Conservation (phyloP, 2,888 invertebrate genomes). For the Cataglyphis rosenhaueri region DNA sequence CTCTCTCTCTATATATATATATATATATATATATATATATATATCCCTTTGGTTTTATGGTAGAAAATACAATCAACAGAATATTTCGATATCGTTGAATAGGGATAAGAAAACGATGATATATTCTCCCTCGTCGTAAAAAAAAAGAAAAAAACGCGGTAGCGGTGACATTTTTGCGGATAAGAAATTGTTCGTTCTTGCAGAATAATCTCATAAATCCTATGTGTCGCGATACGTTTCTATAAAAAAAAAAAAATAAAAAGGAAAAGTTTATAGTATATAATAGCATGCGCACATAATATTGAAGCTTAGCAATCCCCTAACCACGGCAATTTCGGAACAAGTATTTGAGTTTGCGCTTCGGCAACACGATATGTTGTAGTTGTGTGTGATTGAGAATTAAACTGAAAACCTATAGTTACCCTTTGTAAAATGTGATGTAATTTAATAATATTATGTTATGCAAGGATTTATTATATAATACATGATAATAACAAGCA, state of each 20-base stretch:
- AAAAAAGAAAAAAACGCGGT: not conserved
- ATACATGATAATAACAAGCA: not conserved
- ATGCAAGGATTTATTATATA: not conserved
- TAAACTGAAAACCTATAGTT: conserved; percentile 8
- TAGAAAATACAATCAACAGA: conserved; percentile 3
- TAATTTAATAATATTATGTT: conserved; percentile 2
- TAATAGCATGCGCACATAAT: not conserved
- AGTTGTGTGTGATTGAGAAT: conserved; percentile 1
- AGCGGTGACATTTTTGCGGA: not conserved
- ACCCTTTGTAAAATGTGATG: not conserved
- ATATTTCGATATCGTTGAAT: not conserved
- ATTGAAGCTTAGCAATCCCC: not conserved
- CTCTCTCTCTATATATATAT: too few relatives aligned
- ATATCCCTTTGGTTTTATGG: not conserved
- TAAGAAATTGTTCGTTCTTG: conserved; percentile 5
- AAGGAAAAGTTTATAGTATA: not conserved
- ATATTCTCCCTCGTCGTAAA: not conserved
- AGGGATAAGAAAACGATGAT: not conserved
- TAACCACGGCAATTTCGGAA: conserved; percentile 3
- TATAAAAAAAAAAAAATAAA: not conserved
- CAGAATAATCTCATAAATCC: not conserved
- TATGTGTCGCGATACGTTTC: not conserved
- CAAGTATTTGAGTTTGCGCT: conserved; percentile 14
- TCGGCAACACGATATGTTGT: not conserved
- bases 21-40: too few relatives aligned